phyloP scores from a whole-genome alignment of 2,113 vertebrate genomes.

The Otus sunia region DNA sequence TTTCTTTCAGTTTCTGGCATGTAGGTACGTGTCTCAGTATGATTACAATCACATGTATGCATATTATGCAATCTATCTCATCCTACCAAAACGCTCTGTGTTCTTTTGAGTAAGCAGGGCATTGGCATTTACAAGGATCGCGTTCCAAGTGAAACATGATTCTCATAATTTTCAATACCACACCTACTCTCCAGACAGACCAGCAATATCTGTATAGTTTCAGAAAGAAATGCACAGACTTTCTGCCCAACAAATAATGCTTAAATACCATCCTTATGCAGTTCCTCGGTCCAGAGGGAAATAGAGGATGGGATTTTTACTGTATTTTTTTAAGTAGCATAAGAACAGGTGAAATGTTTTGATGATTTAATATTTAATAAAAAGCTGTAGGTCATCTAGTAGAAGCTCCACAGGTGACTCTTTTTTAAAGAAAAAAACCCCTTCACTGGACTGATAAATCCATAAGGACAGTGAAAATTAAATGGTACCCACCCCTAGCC shows the following conservation, averaged over 20 bases:
- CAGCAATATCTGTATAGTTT: not conserved
- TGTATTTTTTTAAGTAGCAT: not conserved
- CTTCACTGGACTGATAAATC: not conserved
- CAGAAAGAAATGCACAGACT: not conserved
- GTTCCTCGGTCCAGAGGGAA: not conserved
- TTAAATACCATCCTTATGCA: not conserved
- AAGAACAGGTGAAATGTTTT: not conserved
- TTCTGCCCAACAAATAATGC: not conserved
- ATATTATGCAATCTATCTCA: slow-evolving; percentile 26
- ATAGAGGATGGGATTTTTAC: not conserved
- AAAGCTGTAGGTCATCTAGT: not conserved
- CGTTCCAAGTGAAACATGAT: slow-evolving; percentile 41
- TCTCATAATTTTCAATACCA: slow-evolving; percentile 4
- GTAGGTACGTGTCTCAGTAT: slow-evolving; percentile 22
- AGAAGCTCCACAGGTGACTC: not conserved
- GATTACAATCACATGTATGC: slow-evolving; percentile 38
- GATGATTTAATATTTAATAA: not conserved
- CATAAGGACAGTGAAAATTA: not conserved
- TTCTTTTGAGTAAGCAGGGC: slow-evolving; percentile 45
- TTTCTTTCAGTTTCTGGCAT: slow-evolving; percentile 30
- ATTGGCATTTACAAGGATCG: not conserved
- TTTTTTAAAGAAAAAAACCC: not conserved
- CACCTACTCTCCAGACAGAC: slow-evolving; percentile 14
- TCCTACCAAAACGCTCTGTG: not conserved
- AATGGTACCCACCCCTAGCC: not conserved